Evolutionary conservation across 2,797 vertebrate genomes (phyloP), one percentile per base, ranked within the genome.

Genomic region (Lacerta agilis): DNA sequence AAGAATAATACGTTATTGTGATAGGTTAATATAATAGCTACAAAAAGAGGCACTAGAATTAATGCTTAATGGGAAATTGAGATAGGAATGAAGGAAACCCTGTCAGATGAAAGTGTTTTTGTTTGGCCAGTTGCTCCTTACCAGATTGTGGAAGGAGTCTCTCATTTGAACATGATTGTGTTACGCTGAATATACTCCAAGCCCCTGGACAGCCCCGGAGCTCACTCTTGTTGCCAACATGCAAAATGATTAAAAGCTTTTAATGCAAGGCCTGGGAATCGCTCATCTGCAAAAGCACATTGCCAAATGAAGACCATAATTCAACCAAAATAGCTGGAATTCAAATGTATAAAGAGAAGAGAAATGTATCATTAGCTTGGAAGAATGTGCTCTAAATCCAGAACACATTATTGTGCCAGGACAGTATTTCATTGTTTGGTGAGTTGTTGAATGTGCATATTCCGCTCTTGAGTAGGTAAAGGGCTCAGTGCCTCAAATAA

Each of bases 61-160:
- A 84, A 86, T 88, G 1, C 17, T 90, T 92, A 83, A 85, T 75
- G 11, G 80, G 20, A 87, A 84, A 93, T 79, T 87, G 4, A 66
- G 8, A n/a, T 10, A 8, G 8, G 2, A 85, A 29, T 79, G 38
- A 92, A 83, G 78, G 49, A 43, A 38, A 41, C 5, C 8, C 67
- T 86, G n/a, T 83, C 41, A 87, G 72, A 87, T 67, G n/a, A 20
- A 91, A 86, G 43, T 23, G 9, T 4, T 79, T 83, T 91, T 85
- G 0, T 87, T 89, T 86, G 38, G 55, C 84, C 83, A 69, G 0
- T 85, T 43, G 73, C 67, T 77, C 29, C 85, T 71, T 23, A 71
- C 0, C 0, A 77, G 41, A 87, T 92, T 82, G 5, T 23, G 5
- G 36, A 36, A 0, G 0, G 0, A n/a, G 8, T 58, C 25, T 79